phyloP scores from a whole-genome alignment of 2,888 invertebrate species.

The Bombylius major region DNA sequence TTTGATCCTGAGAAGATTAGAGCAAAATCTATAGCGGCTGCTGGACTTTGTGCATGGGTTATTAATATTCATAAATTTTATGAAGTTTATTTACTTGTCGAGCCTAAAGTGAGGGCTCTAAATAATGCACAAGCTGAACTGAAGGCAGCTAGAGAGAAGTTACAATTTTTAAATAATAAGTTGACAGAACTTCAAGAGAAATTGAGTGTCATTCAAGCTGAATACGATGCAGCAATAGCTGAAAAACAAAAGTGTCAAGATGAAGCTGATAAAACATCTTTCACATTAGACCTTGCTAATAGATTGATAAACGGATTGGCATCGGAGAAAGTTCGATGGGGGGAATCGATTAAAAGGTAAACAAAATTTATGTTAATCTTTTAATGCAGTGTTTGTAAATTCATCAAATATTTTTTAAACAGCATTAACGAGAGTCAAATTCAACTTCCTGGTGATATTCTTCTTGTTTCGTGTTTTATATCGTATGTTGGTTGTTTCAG shows the following conservation, averaged over 20 bases:
- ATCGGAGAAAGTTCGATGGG: slow-evolving; percentile 81
- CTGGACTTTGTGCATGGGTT: slow-evolving; percentile 89
- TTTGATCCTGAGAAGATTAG: slow-evolving; percentile 74
- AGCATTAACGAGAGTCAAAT: slow-evolving; percentile 56
- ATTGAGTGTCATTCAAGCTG: slow-evolving; percentile 58
- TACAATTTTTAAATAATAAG: slow-evolving; percentile 61
- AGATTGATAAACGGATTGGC: slow-evolving; percentile 83
- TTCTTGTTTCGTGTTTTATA: slow-evolving; percentile 82
- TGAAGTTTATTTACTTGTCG: slow-evolving; percentile 81
- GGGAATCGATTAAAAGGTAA: slow-evolving; percentile 47
- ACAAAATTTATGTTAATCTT: background rate
- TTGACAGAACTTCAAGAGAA: slow-evolving; percentile 60
- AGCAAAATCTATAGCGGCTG: slow-evolving; percentile 81
- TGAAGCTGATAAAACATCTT: slow-evolving; percentile 81
- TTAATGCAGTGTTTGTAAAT: background rate
- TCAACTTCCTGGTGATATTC: slow-evolving; percentile 79
- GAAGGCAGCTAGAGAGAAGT: slow-evolving; percentile 65
- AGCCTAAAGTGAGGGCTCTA: slow-evolving; percentile 79
- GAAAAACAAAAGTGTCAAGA: slow-evolving; percentile 84
- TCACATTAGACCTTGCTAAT: slow-evolving; percentile 83
- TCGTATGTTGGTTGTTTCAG: slow-evolving; percentile 93
- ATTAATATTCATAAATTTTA: slow-evolving; percentile 83
- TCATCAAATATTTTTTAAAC: background rate
- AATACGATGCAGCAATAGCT: slow-evolving; percentile 74
- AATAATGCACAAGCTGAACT: slow-evolving; percentile 75